phyloP scores from a whole-genome alignment of 2,113 vertebrate genomes.

The Notarius lentiginosus region DNA sequence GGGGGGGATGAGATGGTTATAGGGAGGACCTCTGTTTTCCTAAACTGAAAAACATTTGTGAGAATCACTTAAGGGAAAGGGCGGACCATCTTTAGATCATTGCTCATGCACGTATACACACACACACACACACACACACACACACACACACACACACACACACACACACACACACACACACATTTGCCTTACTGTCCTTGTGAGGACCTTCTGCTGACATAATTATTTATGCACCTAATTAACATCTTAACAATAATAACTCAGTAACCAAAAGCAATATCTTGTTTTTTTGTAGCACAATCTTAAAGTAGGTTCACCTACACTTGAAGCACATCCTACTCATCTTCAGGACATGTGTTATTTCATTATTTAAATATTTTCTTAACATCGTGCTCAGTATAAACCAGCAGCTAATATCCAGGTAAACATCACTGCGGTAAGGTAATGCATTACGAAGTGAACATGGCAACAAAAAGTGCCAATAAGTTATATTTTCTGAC shows the following conservation, averaged over 20 bases:
- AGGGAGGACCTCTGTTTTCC: conserved; percentile 50
- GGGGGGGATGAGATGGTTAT: conserved; percentile 3
- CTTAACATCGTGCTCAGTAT: too few species aligned
- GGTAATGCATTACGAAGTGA: background rate
- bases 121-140: conserved; percentile 16
- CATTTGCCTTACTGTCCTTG: background rate
- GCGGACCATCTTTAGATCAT: conserved; percentile 23
- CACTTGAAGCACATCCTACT: too few species aligned
- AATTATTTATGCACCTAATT: background rate
- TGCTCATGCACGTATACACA: background rate
- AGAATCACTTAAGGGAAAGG: conserved; percentile 44
- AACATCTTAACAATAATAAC: background rate
- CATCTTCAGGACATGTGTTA: too few species aligned
- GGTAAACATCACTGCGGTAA: background rate
- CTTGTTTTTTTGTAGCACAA: background rate
- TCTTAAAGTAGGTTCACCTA: background rate
- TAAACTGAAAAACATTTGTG: conserved; percentile 48
- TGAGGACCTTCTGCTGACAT: background rate
- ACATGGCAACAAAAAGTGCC: background rate
- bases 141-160: too few species aligned
- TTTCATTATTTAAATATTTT: background rate
- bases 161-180: conserved; percentile 17
- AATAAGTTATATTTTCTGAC: background rate
- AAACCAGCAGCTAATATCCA: background rate
- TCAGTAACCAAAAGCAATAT: background rate